Conservation (phyloP, 2,888 invertebrate species). For the Lymantria dispar region DNA sequence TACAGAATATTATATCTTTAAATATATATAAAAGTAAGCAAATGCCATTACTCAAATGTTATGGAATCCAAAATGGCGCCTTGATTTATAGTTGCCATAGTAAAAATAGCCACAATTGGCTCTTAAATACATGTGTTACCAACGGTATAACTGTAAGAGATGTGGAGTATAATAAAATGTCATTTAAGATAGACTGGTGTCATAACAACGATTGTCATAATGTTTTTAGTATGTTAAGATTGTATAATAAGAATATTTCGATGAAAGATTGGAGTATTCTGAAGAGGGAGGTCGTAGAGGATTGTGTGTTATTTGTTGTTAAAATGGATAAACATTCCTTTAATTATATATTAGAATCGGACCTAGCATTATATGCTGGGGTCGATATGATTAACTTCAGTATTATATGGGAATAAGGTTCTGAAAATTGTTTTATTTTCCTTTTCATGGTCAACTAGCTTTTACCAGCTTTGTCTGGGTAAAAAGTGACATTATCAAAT, state of each 20-base stretch:
- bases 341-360: constrained; percentile 37
- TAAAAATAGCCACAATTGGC: constrained; percentile 36
- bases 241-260: constrained; percentile 43
- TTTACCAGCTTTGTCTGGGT: too few relatives aligned
- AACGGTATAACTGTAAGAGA: constrained; percentile 18
- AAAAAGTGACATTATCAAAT: too few relatives aligned
- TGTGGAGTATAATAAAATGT: constrained; percentile 28
- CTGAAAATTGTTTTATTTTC: not conserved
- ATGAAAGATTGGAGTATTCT: constrained; percentile 44
- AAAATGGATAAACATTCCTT: constrained; percentile 44
- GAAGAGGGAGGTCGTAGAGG: constrained; percentile 13
- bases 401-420: constrained; percentile 31
- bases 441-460: too few relatives aligned
- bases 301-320: constrained; percentile 28
- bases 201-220: constrained; percentile 28
- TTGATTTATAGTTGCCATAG: constrained; percentile 53
- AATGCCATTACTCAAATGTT: constrained; percentile 51
- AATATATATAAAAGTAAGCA: constrained; percentile 28
- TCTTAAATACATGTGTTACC: constrained; percentile 26
- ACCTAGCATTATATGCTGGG: constrained; percentile 48
- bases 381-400: constrained; percentile 49
- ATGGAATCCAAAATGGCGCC: constrained; percentile 48
- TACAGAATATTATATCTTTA: constrained; percentile 25
- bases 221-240: constrained; percentile 42
- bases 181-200: constrained; percentile 35